These are phyloP conservation scores for Rhinogobio ventralis DNA, from an alignment of 2,797 vertebrate species.

Conservation along the genomic window DNA sequence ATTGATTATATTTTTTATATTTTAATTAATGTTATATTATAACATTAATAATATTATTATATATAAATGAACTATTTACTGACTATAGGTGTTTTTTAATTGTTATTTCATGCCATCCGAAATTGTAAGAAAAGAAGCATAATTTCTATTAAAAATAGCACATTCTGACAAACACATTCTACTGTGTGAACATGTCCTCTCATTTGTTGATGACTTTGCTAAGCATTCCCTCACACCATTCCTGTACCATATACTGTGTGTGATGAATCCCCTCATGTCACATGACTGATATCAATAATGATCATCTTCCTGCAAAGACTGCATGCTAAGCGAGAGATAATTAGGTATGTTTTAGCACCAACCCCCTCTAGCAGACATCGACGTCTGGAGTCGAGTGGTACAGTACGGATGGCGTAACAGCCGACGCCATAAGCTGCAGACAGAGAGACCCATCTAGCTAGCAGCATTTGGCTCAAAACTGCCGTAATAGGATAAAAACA, in stretches of 20 bases:
- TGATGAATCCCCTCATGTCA: conserved; percentile 40
- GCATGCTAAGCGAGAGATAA: conserved; percentile 49
- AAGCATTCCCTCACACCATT: conserved; percentile 11
- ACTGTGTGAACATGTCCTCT: not conserved
- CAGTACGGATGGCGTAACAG: conserved; percentile 24
- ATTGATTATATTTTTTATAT: not conserved
- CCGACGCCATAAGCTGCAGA: not conserved
- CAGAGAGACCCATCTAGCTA: conserved; percentile 20
- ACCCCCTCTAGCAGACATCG: conserved; percentile 40
- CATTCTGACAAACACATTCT: not conserved
- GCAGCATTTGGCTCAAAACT: conserved; percentile 39
- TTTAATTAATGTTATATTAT: not conserved
- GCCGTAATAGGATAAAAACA: conserved; percentile 38
- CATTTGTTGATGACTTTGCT: not conserved
- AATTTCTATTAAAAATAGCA: not conserved
- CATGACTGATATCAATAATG: conserved; percentile 50
- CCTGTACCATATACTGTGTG: not conserved
- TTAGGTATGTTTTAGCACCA: conserved; percentile 54
- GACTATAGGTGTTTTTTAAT: no score
- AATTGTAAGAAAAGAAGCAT: not conserved
- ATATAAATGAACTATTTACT: not conserved
- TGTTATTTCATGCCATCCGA: not conserved
- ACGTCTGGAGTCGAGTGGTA: conserved; percentile 10
- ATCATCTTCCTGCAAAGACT: conserved; percentile 41
- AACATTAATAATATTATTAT: not conserved